A percentile compares a stretch with the other conserved stretches of the same genome.
Evolutionary conservation across 2,797 vertebrate genomes (phyloP).

Genomic region (Sebastiscus albofasciatus): DNA sequence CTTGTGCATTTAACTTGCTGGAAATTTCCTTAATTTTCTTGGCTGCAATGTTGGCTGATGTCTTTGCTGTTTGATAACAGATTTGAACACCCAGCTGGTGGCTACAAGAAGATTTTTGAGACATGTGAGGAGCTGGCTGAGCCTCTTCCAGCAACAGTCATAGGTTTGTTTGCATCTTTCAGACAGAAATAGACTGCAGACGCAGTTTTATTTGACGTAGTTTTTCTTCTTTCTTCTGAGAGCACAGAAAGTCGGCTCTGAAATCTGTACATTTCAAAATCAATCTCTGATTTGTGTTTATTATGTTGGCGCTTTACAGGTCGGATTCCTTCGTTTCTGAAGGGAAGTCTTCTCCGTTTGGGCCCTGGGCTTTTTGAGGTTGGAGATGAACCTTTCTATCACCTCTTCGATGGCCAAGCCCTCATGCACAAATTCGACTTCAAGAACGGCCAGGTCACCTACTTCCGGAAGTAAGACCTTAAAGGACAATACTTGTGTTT

Average conservation of each 20-base stretch:
- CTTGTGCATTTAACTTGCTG: not conserved
- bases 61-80: slow-evolving; percentile 71
- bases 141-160: slow-evolving; percentile 89
- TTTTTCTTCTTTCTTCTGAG: not conserved
- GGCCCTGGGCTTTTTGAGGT: slow-evolving; percentile 96
- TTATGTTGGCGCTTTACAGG: slow-evolving; percentile 76
- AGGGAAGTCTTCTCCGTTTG: slow-evolving; percentile 93
- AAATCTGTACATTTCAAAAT: not conserved
- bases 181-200: slow-evolving; percentile 23
- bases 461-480: slow-evolving; percentile 88
- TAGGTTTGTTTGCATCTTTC: slow-evolving; percentile 82
- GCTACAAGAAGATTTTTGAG: slow-evolving; percentile 98
- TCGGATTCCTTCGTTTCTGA: slow-evolving; percentile 91
- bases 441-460: slow-evolving; percentile 95
- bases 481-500: not conserved
- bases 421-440: slow-evolving; percentile 99
- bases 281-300: not conserved
- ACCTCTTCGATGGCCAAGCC: slow-evolving; percentile 97
- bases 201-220: not conserved
- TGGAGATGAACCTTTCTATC: slow-evolving; percentile 93
- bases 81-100: slow-evolving; percentile 94
- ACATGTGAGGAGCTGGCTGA: slow-evolving; percentile 95
- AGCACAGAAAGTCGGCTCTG: not conserved
- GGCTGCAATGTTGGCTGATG: not conserved
- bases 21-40: not conserved